Base-by-base conservation (phyloP, 2,888 invertebrate species). In the Ornithoptera priamus region DNA sequence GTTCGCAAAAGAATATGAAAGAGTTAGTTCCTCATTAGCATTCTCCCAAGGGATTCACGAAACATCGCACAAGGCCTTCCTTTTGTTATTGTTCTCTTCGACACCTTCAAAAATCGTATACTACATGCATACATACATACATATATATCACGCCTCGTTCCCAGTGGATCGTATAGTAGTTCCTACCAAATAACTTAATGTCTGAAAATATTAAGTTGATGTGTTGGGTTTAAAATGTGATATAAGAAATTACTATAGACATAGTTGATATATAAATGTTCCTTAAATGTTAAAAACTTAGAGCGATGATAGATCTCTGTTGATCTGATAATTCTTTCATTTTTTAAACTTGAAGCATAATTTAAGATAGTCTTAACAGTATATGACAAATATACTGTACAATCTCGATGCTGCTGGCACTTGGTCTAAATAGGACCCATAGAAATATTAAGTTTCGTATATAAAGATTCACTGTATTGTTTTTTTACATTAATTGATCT, bases 21-120 rank as follows among this genome's bases (percentile, higher is more conserved):
- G 70, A 70, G 66, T 62, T 67, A 64, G 63, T 59, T 42, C 62
- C 42, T 59, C 67, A 67, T 67, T 70, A 67, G 56, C 63, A 60
- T 70, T 70, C 67, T 60, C 63, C 63, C 60, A 56, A 42, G 42
- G 60, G 66, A 53, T 60, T 56, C 59, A 70, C 50, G 62, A 59
- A 66, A 64, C 42, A 56, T 67, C 50, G 59, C 22, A 64, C 70
- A 64, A 70, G 63, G 67, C 46, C 39, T 63, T 42, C 60, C n/a
- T 60, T 67, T 42, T 15, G 53, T 50, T n/a, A 30, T n/a, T 22
- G 10, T 62, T 59, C 57, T 50, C 24, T 57, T 62, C 59, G 59
- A 68, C 58, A 62, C 22, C 8, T 53, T n/a, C 53, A 53, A 10
- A 53, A 53, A 53, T 53, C n/a, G 6, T n/a, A n/a, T 46, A 46